Percentiles rank a stretch among this genome's conserved stretches.
Conservation (phyloP, 2,888 invertebrate genomes). For the Andrena bicolor region DNA sequence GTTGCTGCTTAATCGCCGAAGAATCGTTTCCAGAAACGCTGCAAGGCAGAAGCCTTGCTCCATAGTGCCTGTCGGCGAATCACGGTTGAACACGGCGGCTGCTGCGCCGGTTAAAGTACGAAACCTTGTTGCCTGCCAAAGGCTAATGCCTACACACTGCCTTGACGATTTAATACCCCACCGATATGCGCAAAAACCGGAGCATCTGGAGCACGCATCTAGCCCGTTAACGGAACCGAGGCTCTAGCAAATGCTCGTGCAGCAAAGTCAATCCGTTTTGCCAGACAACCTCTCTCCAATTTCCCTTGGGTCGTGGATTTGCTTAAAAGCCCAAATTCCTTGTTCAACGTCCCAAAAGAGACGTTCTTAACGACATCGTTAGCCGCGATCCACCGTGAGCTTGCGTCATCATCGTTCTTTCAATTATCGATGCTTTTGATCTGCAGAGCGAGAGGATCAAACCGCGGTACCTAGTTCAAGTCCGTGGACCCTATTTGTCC, state of each 20-base stretch:
- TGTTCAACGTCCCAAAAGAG: constrained; percentile 39
- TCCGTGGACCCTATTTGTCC: constrained; percentile 16
- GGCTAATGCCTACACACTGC: constrained; percentile 46
- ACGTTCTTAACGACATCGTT: constrained; percentile 53
- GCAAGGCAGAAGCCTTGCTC: background rate
- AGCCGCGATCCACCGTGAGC: constrained; percentile 9
- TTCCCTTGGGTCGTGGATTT: constrained; percentile 12
- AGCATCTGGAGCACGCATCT: constrained; percentile 26
- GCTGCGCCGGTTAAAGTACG: constrained; percentile 60
- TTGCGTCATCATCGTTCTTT: constrained; percentile 44
- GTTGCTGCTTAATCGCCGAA: background rate
- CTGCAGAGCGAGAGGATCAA: constrained; percentile 25
- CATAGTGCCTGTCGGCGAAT: constrained; percentile 28
- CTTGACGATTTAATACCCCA: constrained; percentile 52
- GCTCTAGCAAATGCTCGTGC: background rate
- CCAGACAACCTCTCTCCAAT: background rate
- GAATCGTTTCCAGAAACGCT: background rate
- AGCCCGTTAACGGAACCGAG: constrained; percentile 7
- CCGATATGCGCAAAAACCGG: constrained; percentile 45
- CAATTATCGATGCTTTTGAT: constrained; percentile 57
- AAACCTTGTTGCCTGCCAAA: constrained; percentile 65
- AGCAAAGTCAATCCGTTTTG: background rate
- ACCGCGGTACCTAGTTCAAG: background rate
- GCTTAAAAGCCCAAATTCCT: constrained; percentile 38
- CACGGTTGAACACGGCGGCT: constrained; percentile 37